Percentiles rank a stretch among this genome's conserved stretches.
These are phyloP conservation scores for Ochotona curzoniae DNA, from an alignment of 2,113 vertebrate genomes.

Conservation along the genomic window DNA sequence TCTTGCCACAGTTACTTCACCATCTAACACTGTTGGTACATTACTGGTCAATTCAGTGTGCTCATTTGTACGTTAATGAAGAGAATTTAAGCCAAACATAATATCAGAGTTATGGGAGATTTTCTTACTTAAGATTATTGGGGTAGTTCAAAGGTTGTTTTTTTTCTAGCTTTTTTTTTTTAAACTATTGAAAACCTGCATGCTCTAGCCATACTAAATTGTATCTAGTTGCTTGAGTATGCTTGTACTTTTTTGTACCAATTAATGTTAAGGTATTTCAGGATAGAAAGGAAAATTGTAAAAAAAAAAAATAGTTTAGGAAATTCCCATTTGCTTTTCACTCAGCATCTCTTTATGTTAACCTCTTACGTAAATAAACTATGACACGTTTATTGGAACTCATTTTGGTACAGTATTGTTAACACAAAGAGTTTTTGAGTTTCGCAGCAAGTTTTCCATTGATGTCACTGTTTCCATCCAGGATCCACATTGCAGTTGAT, in stretches of 20 bases:
- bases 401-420: neutral
- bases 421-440: neutral
- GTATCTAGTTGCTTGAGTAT: neutral
- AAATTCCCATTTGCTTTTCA: neutral
- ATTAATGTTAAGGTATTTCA: slow-evolving; percentile 22
- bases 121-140: neutral
- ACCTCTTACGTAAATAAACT: slow-evolving; percentile 28
- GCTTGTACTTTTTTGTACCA: neutral
- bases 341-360: neutral
- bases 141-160: neutral
- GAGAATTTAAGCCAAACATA: neutral
- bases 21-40: neutral
- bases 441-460: neutral
- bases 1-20: neutral
- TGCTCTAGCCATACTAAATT: neutral
- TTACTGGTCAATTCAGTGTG: neutral
- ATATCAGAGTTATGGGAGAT: neutral
- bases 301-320: neutral
- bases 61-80: neutral
- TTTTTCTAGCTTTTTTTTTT: neutral
- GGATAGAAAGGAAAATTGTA: neutral
- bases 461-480: neutral
- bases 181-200: neutral
- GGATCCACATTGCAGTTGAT: neutral
- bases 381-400: neutral